Conservation (phyloP, 2,888 invertebrate species). For the Drosophila robusta region DNA sequence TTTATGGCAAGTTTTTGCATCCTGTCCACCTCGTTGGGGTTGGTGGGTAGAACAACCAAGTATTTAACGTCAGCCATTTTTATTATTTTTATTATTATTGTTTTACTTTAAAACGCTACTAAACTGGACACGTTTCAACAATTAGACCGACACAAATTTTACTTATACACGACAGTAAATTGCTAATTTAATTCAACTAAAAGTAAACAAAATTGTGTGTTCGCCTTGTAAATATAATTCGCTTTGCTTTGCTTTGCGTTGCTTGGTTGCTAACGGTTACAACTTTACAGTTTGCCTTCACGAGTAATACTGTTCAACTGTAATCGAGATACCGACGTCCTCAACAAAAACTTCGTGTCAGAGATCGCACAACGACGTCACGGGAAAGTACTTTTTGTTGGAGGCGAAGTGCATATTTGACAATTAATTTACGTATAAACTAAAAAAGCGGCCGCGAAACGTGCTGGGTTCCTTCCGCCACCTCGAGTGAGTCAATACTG, state of each 20-base stretch:
- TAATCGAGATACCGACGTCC: conserved; percentile 22
- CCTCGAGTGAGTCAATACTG: conserved; percentile 53
- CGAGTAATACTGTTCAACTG: conserved; percentile 51
- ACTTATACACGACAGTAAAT: conserved; percentile 10
- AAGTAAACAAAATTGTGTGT: conserved; percentile 35
- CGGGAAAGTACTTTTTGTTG: conserved; percentile 40
- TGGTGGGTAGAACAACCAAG: conserved; percentile 72
- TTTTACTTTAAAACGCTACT: not conserved
- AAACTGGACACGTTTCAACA: conserved; percentile 26
- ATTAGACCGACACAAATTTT: conserved; percentile 25
- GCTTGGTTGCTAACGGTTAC: conserved; percentile 62
- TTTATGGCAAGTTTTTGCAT: conserved; percentile 77
- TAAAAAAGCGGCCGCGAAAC: conserved; percentile 10
- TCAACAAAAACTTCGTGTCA: conserved; percentile 31
- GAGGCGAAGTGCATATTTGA: conserved; percentile 51
- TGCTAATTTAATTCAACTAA: conserved; percentile 38
- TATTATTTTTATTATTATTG: conserved; percentile 42
- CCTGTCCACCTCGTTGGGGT: conserved; percentile 54
- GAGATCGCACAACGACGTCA: conserved; percentile 64
- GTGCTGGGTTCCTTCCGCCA: conserved; percentile 22
- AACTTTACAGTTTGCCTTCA: conserved; percentile 47
- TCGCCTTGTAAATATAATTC: not conserved
- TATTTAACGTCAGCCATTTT: conserved; percentile 75
- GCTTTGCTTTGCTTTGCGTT: conserved; percentile 5
- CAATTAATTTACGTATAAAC: conserved; percentile 14